These are phyloP conservation scores for Troides helena DNA, from an alignment of 2,888 invertebrate species.

Conservation along the genomic window DNA sequence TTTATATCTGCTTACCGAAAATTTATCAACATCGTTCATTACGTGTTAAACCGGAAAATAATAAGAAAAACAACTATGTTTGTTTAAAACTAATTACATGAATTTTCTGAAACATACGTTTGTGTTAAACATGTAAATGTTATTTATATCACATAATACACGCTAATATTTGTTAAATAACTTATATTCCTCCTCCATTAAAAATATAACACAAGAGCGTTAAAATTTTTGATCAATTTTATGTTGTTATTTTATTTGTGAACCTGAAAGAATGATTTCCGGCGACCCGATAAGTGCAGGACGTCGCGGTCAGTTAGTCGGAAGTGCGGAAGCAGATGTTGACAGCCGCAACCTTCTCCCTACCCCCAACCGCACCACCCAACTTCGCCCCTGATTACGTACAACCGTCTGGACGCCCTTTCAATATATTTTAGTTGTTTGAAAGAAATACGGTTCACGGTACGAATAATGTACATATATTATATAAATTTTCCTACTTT, in stretches of 20 bases:
- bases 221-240: not conserved
- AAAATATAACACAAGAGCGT: not conserved
- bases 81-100: not conserved
- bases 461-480: slow-evolving; percentile 1
- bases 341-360: slow-evolving; percentile 47
- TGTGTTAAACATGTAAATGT: not conserved
- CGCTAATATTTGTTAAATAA: not conserved
- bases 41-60: not conserved
- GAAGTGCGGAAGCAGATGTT: slow-evolving; percentile 65
- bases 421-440: slow-evolving; percentile 44
- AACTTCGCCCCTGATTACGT: slow-evolving; percentile 44
- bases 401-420: slow-evolving; percentile 44
- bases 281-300: slow-evolving; percentile 45
- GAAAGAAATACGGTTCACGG: slow-evolving; percentile 31
- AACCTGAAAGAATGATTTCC: slow-evolving; percentile 30
- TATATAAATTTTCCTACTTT: slow-evolving; percentile 4
- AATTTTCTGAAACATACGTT: not conserved
- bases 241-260: slow-evolving; percentile 1
- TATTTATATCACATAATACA: not conserved
- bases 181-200: not conserved
- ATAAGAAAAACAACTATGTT: not conserved
- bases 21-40: not conserved
- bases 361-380: slow-evolving; percentile 24
- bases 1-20: slow-evolving; percentile 32
- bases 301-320: slow-evolving; percentile 60